Percentiles rank a stretch among this genome's conserved stretches.
Conservation (phyloP, 1,140 invertebrate genomes). For the Mya arenaria region DNA sequence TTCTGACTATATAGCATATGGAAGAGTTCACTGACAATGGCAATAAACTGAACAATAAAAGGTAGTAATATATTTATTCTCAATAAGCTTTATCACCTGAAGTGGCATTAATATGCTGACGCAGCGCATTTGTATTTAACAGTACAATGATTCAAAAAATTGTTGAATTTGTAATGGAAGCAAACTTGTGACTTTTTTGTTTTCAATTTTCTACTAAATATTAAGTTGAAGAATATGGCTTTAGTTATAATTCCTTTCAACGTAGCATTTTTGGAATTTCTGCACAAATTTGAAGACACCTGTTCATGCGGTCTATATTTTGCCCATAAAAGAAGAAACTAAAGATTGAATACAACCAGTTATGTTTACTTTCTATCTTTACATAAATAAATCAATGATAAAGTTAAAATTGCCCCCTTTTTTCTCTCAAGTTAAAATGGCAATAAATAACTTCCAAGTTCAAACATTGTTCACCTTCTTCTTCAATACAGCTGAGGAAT, state of each 20-base stretch:
- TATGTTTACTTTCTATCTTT: slow-evolving; percentile 42
- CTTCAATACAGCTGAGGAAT: background rate
- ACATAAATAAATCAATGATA: slow-evolving; percentile 45
- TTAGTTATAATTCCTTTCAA: background rate
- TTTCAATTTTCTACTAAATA: background rate
- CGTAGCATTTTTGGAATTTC: background rate
- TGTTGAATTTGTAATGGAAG: too few species aligned
- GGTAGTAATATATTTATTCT: too few species aligned
- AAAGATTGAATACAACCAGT: slow-evolving; percentile 31
- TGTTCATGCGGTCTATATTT: background rate
- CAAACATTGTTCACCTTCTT: slow-evolving; percentile 31
- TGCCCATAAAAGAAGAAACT: background rate
- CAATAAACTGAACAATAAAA: too few species aligned
- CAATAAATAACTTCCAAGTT: slow-evolving; percentile 32
- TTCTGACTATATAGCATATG: too few species aligned
- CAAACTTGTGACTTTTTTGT: background rate
- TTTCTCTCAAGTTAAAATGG: slow-evolving; percentile 21
- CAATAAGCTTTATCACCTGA: too few species aligned
- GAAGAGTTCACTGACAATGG: too few species aligned
- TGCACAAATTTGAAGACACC: background rate
- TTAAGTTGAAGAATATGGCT: background rate
- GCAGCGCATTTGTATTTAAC: too few species aligned
- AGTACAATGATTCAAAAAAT: too few species aligned
- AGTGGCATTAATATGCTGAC: too few species aligned
- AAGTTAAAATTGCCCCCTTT: slow-evolving; percentile 42